Base-by-base conservation (phyloP, 1,140 invertebrate species). In the Listronotus oregonensis region DNA sequence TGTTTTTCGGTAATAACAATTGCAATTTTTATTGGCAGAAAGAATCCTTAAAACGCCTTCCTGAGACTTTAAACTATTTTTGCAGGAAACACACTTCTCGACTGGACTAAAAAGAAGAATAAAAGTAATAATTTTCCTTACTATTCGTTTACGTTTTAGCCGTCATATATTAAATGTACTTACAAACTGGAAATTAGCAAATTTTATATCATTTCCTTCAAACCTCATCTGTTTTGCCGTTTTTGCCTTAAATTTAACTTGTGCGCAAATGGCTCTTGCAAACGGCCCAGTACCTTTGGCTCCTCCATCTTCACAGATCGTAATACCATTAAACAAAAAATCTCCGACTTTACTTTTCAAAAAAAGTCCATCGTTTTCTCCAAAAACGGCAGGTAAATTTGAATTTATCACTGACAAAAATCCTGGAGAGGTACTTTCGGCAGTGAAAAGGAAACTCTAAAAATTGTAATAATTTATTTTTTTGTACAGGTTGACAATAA, bases 321-420 rank as follows among this genome's bases (percentile, higher is more conserved):
- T 56, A 8, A 67, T 21, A 42, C 73, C 73, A 15, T 67, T 60
- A 34, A 72, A 74, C 14, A 74, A 37, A 31, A 63, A 71, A 40
- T 71, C 64, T 32, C 68, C 67, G 0, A 74, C 73, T 57, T 57
- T 68, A 9, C 61, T 51, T 54, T 52, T 71, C 8, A 73, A 40
- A 49, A 74, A 74, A 0, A 69, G 49, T 10, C 66, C 62, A 40
- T 73, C 51, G 44, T 72, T 61, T 52, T 67, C 64, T 9, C 60
- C 66, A 31, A 74, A 73, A 64, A 74, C 63, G 8, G 14, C 15
- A 5, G 65, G 54, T 8, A 71, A 34, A 10, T 32, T 62, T n/a
- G 37, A 17, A 49, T 72, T 64, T 10, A 73, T 46, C 14, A 61
- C 44, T 47, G 62, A 27, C 10, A 74, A 51, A 31, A 64, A 64